A percentile compares a stretch with the other conserved stretches of the same genome.
phyloP scores from a whole-genome alignment of 2,888 invertebrate species.

The Pinctada fucata region DNA sequence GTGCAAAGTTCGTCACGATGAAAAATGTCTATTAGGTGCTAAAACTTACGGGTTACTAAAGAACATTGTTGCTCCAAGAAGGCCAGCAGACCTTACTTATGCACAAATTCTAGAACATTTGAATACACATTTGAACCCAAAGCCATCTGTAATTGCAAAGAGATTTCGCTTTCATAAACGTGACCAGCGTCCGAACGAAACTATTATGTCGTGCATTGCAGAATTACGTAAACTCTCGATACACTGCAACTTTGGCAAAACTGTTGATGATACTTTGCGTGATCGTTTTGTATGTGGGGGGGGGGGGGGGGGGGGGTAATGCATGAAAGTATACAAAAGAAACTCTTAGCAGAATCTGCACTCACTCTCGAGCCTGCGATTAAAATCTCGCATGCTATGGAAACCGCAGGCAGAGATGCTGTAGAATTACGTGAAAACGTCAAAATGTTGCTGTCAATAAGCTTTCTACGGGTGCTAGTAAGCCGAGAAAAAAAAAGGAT shows the following conservation, averaged over 20 bases:
- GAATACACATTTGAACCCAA: not conserved
- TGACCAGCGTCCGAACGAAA: constrained; percentile 5
- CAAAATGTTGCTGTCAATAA: not conserved
- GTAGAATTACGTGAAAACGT: not conserved
- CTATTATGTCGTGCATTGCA: not conserved
- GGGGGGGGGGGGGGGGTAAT: not conserved
- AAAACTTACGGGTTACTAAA: constrained; percentile 6
- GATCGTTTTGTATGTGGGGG: no score
- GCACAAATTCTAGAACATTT: not conserved
- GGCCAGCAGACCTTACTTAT: not conserved
- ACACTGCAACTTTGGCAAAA: constrained; percentile 8
- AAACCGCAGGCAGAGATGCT: constrained; percentile 14
- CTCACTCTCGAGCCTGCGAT: not conserved
- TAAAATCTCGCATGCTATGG: constrained; percentile 13
- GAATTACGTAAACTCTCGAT: constrained; percentile 4
- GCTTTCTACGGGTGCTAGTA: not conserved
- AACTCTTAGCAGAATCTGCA: not conserved
- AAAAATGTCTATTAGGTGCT: no score
- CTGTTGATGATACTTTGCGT: not conserved
- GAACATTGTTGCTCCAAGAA: not conserved
- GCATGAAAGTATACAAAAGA: not conserved
- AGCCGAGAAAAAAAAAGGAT: not conserved
- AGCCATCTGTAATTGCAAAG: constrained; percentile 7
- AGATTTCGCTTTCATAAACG: no score
- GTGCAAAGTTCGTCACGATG: no score